Conservation (phyloP, 2,888 invertebrate species). For the Lepidocyrtoides sp. region DNA sequence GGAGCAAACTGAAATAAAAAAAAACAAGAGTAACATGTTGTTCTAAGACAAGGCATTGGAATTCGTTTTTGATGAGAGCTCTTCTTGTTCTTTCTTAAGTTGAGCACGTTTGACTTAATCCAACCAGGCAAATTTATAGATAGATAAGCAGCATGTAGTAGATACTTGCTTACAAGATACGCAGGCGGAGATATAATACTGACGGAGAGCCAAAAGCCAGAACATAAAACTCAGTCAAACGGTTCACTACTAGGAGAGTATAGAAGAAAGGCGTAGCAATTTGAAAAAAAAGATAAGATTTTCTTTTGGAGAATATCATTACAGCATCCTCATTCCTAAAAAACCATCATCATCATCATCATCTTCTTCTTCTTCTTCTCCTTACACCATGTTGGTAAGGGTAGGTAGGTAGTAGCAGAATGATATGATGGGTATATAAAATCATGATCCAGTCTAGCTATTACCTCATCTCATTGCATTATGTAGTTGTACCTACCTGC, state of each 20-base stretch:
- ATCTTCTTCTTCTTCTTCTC: conserved; percentile 60
- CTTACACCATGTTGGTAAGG: neutral
- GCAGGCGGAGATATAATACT: neutral
- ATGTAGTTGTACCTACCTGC: neutral
- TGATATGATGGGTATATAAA: conserved; percentile 3
- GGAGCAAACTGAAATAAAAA: conserved; percentile 47
- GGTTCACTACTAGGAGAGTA: neutral
- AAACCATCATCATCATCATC: conserved; percentile 35
- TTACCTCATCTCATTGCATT: conserved; percentile 6
- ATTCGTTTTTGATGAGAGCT: conserved; percentile 64
- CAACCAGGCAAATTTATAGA: too few species aligned
- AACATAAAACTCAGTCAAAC: conserved; percentile 1
- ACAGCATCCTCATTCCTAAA: neutral
- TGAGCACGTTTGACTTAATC: conserved; percentile 48
- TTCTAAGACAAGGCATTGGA: conserved; percentile 71
- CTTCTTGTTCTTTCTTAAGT: conserved; percentile 50
- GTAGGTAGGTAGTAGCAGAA: conserved; percentile 37
- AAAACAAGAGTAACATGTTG: conserved; percentile 58
- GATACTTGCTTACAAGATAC: neutral
- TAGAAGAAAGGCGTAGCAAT: too few species aligned
- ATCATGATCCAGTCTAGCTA: neutral
- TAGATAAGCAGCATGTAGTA: conserved; percentile 1
- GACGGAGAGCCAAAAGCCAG: too few species aligned
- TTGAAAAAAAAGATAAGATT: neutral
- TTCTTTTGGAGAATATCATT: neutral